Evolutionary conservation across 2,888 invertebrate genomes (phyloP).

Genomic region (Liopterus haemorrhoidalis): DNA sequence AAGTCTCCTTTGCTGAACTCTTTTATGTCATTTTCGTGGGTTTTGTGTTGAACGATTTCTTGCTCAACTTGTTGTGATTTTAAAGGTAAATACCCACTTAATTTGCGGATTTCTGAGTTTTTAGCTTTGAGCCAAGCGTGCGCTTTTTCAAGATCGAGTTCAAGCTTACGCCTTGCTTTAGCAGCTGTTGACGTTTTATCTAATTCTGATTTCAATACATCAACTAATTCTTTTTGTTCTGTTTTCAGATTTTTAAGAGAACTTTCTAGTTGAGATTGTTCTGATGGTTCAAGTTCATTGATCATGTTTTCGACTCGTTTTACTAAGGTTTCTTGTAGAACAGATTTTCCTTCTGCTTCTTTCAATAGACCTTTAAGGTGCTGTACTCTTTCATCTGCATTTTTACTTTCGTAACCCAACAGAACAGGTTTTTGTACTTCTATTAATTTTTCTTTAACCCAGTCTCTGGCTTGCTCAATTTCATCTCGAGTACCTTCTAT

Average conservation of each 20-base stretch:
- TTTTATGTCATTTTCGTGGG: conserved; percentile 68
- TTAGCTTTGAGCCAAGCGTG: conserved; percentile 76
- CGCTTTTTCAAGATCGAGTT: conserved; percentile 71
- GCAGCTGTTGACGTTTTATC: conserved; percentile 63
- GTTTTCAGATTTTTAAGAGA: conserved; percentile 64
- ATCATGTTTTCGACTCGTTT: conserved; percentile 79
- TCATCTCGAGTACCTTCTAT: conserved; percentile 75
- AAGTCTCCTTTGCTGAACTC: conserved; percentile 70
- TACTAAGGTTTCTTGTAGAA: conserved; percentile 74
- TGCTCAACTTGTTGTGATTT: conserved; percentile 75
- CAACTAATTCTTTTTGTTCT: conserved; percentile 69
- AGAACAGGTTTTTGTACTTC: conserved; percentile 61
- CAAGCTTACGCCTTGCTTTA: conserved; percentile 69
- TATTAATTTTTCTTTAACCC: conserved; percentile 69
- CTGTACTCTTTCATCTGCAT: conserved; percentile 67
- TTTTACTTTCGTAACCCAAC: conserved; percentile 70
- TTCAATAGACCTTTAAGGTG: conserved; percentile 68
- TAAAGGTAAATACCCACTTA: conserved; percentile 72
- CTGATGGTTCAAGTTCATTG: conserved; percentile 77
- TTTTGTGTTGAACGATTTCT: conserved; percentile 69
- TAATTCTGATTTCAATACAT: conserved; percentile 66
- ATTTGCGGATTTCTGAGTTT: conserved; percentile 66
- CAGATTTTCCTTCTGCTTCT: conserved; percentile 79
- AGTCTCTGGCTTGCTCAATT: conserved; percentile 70
- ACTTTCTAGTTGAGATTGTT: conserved; percentile 72